These are phyloP conservation scores for Emydocephalus ijimae DNA, from an alignment of 2,113 vertebrate species.

Conservation along the genomic window DNA sequence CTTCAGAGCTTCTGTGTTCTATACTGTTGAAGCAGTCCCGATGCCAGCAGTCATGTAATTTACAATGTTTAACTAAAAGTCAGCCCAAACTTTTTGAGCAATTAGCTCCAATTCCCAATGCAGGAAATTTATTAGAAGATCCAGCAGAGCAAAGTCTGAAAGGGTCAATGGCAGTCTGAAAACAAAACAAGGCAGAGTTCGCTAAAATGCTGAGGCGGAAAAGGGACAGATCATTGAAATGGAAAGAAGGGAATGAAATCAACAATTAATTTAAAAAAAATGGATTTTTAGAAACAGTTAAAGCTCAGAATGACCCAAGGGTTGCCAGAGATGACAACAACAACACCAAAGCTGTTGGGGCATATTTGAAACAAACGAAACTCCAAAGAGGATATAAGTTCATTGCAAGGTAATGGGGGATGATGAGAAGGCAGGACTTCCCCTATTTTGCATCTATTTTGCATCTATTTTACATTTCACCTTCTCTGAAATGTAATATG, in stretches of 20 bases:
- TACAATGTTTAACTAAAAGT: not conserved
- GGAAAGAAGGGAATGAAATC: not conserved
- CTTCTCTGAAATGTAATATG: not conserved
- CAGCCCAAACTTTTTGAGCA: not conserved
- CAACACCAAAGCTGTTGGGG: not conserved
- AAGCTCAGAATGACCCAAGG: not conserved
- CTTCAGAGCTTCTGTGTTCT: not conserved
- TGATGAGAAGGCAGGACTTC: not conserved
- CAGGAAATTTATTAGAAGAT: not conserved
- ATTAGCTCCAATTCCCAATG: not conserved
- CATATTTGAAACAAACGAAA: not conserved
- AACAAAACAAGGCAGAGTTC: not conserved
- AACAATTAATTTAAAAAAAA: not conserved
- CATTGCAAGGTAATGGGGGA: not conserved
- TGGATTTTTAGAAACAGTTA: not conserved
- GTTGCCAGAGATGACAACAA: not conserved
- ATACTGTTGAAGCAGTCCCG: not conserved
- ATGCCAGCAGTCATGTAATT: not conserved
- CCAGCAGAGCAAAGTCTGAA: not conserved
- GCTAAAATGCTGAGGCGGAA: not conserved
- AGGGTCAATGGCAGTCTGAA: not conserved
- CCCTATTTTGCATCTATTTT: not conserved
- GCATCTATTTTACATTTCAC: not conserved
- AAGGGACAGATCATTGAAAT: not conserved
- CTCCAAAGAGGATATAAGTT: not conserved